Conservation (phyloP, 1,140 invertebrate species). For the Xylocopa sonorina region DNA sequence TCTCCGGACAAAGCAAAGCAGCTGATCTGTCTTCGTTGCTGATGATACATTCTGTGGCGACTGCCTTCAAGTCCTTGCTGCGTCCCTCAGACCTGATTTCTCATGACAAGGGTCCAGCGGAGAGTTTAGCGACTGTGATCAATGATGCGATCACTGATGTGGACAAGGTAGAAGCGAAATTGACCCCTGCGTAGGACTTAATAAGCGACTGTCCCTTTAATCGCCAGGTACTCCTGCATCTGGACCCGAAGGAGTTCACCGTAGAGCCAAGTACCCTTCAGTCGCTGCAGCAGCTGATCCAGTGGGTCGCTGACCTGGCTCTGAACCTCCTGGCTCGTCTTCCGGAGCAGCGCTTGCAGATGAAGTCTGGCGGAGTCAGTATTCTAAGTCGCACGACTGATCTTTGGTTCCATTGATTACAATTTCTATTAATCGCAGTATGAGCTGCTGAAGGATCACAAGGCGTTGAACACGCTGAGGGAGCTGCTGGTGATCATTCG, state of each 20-base stretch:
- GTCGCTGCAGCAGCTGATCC: slow-evolving; percentile 93
- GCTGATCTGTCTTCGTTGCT: slow-evolving; percentile 91
- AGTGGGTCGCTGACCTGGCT: slow-evolving; percentile 94
- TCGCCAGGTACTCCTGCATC: slow-evolving; percentile 84
- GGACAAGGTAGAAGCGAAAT: slow-evolving; percentile 83
- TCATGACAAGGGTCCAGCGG: slow-evolving; percentile 92
- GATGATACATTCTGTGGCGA: slow-evolving; percentile 91
- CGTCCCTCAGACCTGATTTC: slow-evolving; percentile 90
- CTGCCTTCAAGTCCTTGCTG: slow-evolving; percentile 91
- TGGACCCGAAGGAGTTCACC: slow-evolving; percentile 94
- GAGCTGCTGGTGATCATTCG: slow-evolving; percentile 94
- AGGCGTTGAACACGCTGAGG: slow-evolving; percentile 90
- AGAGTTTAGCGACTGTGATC: slow-evolving; percentile 87
- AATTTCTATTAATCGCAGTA: slow-evolving; percentile 85
- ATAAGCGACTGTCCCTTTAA: slow-evolving; percentile 4
- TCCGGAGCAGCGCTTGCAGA: slow-evolving; percentile 85
- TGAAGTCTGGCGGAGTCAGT: slow-evolving; percentile 83
- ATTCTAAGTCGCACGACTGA: not conserved
- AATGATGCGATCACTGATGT: slow-evolving; percentile 85
- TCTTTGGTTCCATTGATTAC: too few relatives aligned
- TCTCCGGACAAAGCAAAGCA: slow-evolving; percentile 86
- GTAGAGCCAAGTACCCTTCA: slow-evolving; percentile 92
- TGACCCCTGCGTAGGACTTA: not conserved
- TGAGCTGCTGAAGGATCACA: slow-evolving; percentile 90
- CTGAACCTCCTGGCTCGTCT: slow-evolving; percentile 91